Conservation (phyloP, 1,140 invertebrate species). For the Polypedilum pembai region DNA sequence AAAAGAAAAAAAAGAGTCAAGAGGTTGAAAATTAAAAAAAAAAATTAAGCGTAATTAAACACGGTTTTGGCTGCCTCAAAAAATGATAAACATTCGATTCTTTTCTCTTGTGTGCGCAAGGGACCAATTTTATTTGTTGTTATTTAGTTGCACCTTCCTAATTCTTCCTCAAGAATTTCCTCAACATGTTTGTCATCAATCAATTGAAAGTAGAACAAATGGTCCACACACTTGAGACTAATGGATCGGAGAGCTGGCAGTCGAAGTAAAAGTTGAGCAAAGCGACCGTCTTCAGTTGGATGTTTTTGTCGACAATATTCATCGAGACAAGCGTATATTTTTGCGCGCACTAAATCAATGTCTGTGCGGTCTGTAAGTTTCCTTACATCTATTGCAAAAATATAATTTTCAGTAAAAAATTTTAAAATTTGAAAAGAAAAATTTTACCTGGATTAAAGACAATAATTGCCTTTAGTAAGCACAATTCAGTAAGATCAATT, state of each 20-base stretch:
- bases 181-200: conserved; percentile 69
- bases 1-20: no score
- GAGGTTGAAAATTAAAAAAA: no score
- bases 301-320: conserved; percentile 85
- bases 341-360: conserved; percentile 84
- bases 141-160: neutral
- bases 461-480: conserved; percentile 90
- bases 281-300: conserved; percentile 85
- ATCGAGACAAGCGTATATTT: conserved; percentile 86
- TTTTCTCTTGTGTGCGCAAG: neutral
- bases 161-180: conserved; percentile 49
- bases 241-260: conserved; percentile 91
- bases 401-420: conserved; percentile 30
- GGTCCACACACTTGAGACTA: conserved; percentile 90
- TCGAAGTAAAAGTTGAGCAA: conserved; percentile 86
- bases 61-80: conserved; percentile 15
- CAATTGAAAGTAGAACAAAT: conserved; percentile 91
- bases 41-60: neutral
- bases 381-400: conserved; percentile 65
- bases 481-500: conserved; percentile 91
- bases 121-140: neutral
- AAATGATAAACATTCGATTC: neutral
- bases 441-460: conserved; percentile 81
- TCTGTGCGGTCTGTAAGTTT: conserved; percentile 73
- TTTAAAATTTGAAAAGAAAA: neutral